Evolutionary conservation across 2,797 vertebrate genomes (phyloP).

Genomic region (Mycteria americana): DNA sequence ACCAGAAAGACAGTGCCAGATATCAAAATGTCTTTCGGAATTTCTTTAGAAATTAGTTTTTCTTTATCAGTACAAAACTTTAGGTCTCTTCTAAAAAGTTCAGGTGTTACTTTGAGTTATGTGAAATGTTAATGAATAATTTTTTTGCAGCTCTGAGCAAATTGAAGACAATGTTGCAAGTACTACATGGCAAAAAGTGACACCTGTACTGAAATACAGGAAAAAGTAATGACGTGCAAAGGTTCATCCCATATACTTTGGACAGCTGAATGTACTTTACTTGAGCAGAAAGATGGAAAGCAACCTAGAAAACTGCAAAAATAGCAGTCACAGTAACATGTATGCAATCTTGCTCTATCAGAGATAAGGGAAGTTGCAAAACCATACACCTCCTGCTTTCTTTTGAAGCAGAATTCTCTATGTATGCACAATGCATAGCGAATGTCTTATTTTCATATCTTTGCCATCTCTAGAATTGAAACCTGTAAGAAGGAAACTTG

Average conservation of each 20-base stretch:
- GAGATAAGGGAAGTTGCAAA: background rate
- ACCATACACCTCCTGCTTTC: background rate
- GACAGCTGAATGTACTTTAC: background rate
- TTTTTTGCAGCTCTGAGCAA: background rate
- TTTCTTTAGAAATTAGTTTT: background rate
- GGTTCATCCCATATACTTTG: background rate
- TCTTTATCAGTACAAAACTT: background rate
- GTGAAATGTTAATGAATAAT: background rate
- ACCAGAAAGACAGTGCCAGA: background rate
- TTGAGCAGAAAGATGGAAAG: background rate
- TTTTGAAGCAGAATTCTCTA: background rate
- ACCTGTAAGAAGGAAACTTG: background rate
- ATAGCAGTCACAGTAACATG: fast-evolving
- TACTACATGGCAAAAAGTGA: background rate
- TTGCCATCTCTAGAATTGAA: background rate
- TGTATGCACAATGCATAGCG: fast-evolving
- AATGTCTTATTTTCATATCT: background rate
- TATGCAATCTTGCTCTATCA: background rate
- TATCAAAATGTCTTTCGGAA: background rate
- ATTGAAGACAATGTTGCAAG: background rate
- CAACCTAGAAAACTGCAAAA: background rate
- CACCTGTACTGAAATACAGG: background rate
- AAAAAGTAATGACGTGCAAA: background rate
- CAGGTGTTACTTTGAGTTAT: background rate
- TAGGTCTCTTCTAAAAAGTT: background rate